Percentiles rank a stretch among this genome's conserved stretches.
Evolutionary conservation across 2,888 invertebrate species (phyloP).

Genomic region (Ophioninae sp.): DNA sequence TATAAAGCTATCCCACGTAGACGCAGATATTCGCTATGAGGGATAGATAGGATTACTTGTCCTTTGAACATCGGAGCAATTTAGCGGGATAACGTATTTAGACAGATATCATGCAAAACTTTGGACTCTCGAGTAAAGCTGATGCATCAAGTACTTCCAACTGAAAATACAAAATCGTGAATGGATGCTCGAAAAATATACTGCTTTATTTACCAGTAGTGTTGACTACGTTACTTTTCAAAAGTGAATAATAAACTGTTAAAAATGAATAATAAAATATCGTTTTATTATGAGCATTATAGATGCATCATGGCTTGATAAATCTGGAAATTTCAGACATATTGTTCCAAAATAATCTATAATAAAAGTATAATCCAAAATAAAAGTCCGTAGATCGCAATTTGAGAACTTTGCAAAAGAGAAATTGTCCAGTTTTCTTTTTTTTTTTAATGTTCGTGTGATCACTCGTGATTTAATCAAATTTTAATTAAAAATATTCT

Average conservation of each 20-base stretch:
- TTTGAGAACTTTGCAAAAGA: not conserved
- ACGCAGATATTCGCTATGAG: not conserved
- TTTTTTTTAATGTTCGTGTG: no score
- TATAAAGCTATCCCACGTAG: constrained; percentile 12
- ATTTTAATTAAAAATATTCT: no score
- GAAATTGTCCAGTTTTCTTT: not conserved
- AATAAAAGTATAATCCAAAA: no score
- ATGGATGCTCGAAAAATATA: not conserved
- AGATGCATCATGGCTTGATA: not conserved
- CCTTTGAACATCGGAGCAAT: constrained; percentile 29
- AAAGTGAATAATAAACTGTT: not conserved
- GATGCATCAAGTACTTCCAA: not conserved
- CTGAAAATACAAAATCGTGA: not conserved
- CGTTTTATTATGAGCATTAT: not conserved
- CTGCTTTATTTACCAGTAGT: not conserved
- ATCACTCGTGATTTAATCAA: no score
- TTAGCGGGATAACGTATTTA: constrained; percentile 46
- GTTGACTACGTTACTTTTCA: no score
- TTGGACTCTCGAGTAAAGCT: constrained; percentile 12
- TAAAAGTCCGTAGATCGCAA: not conserved
- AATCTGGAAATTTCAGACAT: not conserved
- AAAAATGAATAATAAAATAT: not conserved
- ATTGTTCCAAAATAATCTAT: not conserved
- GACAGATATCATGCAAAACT: constrained; percentile 50
- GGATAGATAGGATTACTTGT: not conserved